Percentiles rank a stretch among this genome's conserved stretches.
phyloP scores from a whole-genome alignment of 37 sponge, comb jelly and placozoan genomes.

The Diacarnus erythraeanus region DNA sequence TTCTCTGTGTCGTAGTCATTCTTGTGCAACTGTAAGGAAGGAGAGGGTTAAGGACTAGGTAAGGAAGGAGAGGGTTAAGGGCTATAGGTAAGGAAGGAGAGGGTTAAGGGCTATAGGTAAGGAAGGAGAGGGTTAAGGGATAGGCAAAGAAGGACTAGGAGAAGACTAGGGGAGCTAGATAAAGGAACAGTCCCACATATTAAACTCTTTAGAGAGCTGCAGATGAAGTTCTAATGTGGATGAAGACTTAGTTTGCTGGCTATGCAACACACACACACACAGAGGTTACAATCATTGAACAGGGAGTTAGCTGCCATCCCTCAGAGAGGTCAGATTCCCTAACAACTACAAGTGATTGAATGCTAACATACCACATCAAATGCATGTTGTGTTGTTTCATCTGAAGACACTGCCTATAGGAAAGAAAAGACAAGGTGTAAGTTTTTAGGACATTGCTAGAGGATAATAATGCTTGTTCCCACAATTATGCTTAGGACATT shows the following conservation, averaged over 20 bases:
- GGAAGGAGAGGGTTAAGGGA: background rate
- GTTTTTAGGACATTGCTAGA: too few species aligned
- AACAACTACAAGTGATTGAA: background rate
- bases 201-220: background rate
- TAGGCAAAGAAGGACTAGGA: background rate
- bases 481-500: too few species aligned
- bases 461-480: too few species aligned
- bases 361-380: slow-evolving; percentile 72
- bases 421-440: too few species aligned
- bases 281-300: too few species aligned
- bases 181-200: background rate
- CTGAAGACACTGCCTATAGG: slow-evolving; percentile 71
- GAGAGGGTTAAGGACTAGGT: slow-evolving; percentile 3
- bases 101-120: too few species aligned
- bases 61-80: slow-evolving; percentile 6
- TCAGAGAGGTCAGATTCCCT: background rate
- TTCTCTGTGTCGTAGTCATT: slow-evolving; percentile 42
- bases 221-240: too few species aligned
- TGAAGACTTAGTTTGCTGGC: too few species aligned
- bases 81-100: background rate
- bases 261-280: too few species aligned
- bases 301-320: too few species aligned
- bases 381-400: slow-evolving; percentile 80
- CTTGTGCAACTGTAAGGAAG: slow-evolving; percentile 43
- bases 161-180: too few species aligned